Base-by-base conservation (phyloP, 2,113 vertebrate genomes). In the Naja naja region DNA sequence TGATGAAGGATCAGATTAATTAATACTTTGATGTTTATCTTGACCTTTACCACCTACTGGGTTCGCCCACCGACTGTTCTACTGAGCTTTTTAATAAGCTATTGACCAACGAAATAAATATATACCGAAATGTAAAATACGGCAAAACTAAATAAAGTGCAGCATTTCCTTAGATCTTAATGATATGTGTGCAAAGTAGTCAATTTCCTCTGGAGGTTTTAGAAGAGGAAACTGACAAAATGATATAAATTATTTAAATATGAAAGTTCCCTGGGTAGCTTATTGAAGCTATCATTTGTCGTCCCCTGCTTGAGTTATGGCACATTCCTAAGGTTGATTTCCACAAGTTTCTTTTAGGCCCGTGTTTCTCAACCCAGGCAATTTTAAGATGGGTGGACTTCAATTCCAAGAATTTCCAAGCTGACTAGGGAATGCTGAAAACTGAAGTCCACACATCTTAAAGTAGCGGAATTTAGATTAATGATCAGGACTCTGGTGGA, bases 1-100 rank as follows among this genome's bases (percentile, higher is more conserved):
- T 54, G 93, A n/a, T 89, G n/a, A 93, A 58, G 69, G 39, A 91
- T 5, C 43, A 92, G 45, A 52, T 34, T 91, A 90, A 53, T 93
- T 93, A 94, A 90, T 92, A 49, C 56, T 95, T 94, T 95, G 92
- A 89, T 95, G 81, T 90, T 94, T 93, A 91, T 87, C 25, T 93
- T 69, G 86, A 74, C 9, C 52, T 90, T 93, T 94, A 93, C 45
- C 45, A 91, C 87, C 87, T 94, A 88, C 91, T 94, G 93, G 69
- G 93, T 54, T 60, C 87, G 74, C 89, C 45, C 90, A 55, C 58
- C n/a, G 34, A 52, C 89, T 85, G 88, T 90, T 86, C 91, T 12
- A 34, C 30, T 92, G 92, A 58, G 64, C 23, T 93, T 95, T 87
- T 92, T 25, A 92, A 92, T 92, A 30, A 5, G 11, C 87, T 93